These are phyloP conservation scores for Drosophila affinis DNA, from an alignment of 2,888 invertebrate genomes.

Conservation along the genomic window DNA sequence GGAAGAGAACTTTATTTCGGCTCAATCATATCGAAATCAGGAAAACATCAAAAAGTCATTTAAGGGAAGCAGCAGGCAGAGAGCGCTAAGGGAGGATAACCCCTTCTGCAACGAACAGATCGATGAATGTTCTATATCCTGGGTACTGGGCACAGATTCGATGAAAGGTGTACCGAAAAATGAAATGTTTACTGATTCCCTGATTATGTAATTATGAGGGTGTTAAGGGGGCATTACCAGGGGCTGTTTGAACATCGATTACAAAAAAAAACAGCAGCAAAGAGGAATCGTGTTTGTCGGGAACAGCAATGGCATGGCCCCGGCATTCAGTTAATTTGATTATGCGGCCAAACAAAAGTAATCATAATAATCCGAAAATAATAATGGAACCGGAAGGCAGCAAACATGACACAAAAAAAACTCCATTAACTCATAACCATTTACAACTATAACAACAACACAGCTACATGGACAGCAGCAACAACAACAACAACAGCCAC, in stretches of 20 bases:
- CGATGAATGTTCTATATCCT: too few species aligned
- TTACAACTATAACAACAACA: slow-evolving; percentile 70
- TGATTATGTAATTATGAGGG: slow-evolving; percentile 50
- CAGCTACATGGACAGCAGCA: not conserved
- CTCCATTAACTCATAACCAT: slow-evolving; percentile 80
- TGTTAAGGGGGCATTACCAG: slow-evolving; percentile 27
- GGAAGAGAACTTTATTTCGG: slow-evolving; percentile 32
- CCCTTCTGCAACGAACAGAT: too few species aligned
- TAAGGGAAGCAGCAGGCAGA: slow-evolving; percentile 10
- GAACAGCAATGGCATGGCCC: slow-evolving; percentile 13
- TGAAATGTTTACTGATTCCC: slow-evolving; percentile 19
- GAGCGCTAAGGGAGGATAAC: too few species aligned
- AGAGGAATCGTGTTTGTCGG: slow-evolving; percentile 40
- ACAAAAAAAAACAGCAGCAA: slow-evolving; percentile 5
- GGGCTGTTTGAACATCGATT: not conserved
- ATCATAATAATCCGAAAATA: slow-evolving; percentile 78
- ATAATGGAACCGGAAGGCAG: slow-evolving; percentile 67
- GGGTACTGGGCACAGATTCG: not conserved
- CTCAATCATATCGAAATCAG: slow-evolving; percentile 73
- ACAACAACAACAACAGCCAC: slow-evolving; percentile 4
- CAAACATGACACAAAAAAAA: slow-evolving; percentile 53
- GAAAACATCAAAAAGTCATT: slow-evolving; percentile 71
- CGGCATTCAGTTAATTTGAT: slow-evolving; percentile 70
- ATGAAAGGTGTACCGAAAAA: not conserved
- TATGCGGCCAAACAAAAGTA: slow-evolving; percentile 72